phyloP scores from a whole-genome alignment of 2,888 invertebrate species.

The Leptinotarsa haldemani region DNA sequence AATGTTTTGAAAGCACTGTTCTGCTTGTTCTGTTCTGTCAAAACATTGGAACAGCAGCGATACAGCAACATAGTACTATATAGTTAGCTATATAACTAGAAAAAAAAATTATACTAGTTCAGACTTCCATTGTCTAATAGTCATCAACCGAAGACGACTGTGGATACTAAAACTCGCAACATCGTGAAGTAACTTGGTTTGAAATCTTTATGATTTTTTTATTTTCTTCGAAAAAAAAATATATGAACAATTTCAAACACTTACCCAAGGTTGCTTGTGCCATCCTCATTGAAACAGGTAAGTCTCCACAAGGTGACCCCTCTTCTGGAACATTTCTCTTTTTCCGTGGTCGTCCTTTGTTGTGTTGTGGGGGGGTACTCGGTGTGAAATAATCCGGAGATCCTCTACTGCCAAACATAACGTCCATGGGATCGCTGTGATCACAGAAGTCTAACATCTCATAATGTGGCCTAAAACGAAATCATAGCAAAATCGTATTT shows the following conservation, averaged over 20 bases:
- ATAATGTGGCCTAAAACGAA: conserved; percentile 72
- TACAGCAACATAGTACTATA: too few relatives aligned
- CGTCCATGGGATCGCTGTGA: conserved; percentile 71
- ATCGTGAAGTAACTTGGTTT: too few relatives aligned
- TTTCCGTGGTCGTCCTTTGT: conserved; percentile 85
- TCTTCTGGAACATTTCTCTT: conserved; percentile 72
- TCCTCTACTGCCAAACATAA: conserved; percentile 71
- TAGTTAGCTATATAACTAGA: too few relatives aligned
- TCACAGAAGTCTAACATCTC: conserved; percentile 75
- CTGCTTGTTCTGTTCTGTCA: too few relatives aligned
- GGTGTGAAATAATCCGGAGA: conserved; percentile 75
- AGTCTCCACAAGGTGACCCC: conserved; percentile 71
- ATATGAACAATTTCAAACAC: conserved; percentile 44
- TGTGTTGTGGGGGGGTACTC: conserved; percentile 72
- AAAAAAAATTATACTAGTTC: too few relatives aligned
- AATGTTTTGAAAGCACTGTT: too few relatives aligned
- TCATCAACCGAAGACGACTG: too few relatives aligned
- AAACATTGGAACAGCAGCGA: too few relatives aligned
- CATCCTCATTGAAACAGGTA: conserved; percentile 78
- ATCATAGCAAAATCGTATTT: conserved; percentile 23
- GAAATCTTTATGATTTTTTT: too few relatives aligned
- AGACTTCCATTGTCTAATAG: too few relatives aligned
- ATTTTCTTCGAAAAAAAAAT: too few relatives aligned
- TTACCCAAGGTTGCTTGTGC: conserved; percentile 77
- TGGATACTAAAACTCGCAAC: too few relatives aligned